phyloP scores from a whole-genome alignment of 2,113 vertebrate genomes.

The Erinaceus europaeus region DNA sequence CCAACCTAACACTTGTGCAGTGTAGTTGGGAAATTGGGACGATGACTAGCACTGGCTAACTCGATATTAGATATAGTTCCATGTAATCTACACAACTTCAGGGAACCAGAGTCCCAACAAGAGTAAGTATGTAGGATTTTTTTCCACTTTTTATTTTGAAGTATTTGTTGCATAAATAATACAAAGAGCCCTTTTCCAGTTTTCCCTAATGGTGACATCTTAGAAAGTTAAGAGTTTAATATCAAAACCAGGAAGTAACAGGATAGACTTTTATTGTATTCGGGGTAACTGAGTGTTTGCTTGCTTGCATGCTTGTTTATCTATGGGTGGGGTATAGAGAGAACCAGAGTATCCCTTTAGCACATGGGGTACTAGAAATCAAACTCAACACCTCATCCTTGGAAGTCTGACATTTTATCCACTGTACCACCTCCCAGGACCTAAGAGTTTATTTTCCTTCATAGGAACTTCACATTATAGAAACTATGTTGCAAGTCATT shows the following conservation, averaged over 20 bases:
- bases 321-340: too few relatives aligned
- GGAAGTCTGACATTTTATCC: too few relatives aligned
- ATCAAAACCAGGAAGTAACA: neutral
- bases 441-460: constrained; percentile 9
- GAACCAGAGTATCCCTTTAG: too few relatives aligned
- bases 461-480: neutral
- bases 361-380: too few relatives aligned
- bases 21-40: neutral
- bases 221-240: neutral
- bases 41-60: neutral
- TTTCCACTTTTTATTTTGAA: neutral
- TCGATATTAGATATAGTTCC: neutral
- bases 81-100: neutral
- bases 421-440: too few relatives aligned
- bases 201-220: neutral
- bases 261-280: neutral
- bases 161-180: neutral
- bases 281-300: neutral
- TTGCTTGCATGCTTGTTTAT: neutral
- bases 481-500: neutral
- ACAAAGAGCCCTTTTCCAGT: neutral
- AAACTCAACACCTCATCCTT: too few relatives aligned
- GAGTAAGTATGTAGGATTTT: neutral
- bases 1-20: neutral
- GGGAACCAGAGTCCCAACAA: neutral